Evolutionary conservation across 2,888 invertebrate genomes (phyloP).

Genomic region (Stramonita haemastoma): DNA sequence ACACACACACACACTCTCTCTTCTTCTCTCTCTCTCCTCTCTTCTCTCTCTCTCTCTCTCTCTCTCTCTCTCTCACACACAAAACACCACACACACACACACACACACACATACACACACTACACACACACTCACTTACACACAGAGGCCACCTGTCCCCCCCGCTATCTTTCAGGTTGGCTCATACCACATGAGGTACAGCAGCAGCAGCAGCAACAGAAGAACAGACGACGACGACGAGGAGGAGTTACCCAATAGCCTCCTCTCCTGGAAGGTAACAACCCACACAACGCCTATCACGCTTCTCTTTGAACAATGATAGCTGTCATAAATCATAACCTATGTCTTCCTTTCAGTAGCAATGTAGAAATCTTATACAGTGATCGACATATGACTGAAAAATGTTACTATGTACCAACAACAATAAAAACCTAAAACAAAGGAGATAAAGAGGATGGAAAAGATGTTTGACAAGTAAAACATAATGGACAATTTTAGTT

Average conservation of each 20-base stretch:
- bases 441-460: neutral
- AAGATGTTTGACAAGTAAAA: neutral
- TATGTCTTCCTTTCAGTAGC: neutral
- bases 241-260: constrained; percentile 61
- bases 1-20: neutral
- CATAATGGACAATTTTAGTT: no score
- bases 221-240: constrained; percentile 58
- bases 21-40: no score
- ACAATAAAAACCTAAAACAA: no score
- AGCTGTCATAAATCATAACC: no score
- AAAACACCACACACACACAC: no score
- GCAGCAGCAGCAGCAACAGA: constrained; percentile 24
- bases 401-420: no score
- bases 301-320: neutral
- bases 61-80: no score
- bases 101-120: no score
- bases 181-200: constrained; percentile 50
- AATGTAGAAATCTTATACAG: no score
- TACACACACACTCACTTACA: neutral
- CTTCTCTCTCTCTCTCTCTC: no score
- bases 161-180: constrained; percentile 36
- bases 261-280: constrained; percentile 71
- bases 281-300: neutral
- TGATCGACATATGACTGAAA: no score
- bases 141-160: neutral